Base-by-base conservation (phyloP, 2,113 vertebrate species). In the Mohoua ochrocephala region DNA sequence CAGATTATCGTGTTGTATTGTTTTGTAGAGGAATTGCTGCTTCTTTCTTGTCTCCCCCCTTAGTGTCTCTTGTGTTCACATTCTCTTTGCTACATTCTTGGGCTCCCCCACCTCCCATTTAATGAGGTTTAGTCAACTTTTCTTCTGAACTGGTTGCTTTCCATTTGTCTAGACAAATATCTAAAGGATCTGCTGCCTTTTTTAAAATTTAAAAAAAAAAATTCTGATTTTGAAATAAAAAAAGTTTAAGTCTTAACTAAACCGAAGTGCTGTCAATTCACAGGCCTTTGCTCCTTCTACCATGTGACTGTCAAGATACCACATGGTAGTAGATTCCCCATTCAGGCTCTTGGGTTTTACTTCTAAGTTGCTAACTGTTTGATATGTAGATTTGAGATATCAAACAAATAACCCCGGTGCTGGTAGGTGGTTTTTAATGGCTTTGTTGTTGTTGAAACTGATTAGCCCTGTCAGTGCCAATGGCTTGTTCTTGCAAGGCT, bases 311-410 rank as follows among this genome's bases (percentile, higher is more conserved):
- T 53, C 20, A 37, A 79, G 76, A 42, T 61, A 31, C 7, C 23
- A 30, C 0, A 0, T 45, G 26, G 27, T 54, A 23, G n/a, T 24
- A 31, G 61, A 47, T 39, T 83, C 19, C 31, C 30, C 1, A 2
- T 79, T 89, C 39, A 20, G 57, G 52, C 39, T 80, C 35, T 75
- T 54, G 2, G 17, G 13, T 14, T 84, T 75, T 39, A 59, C 85
- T 64, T 92, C 37, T 39, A 42, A 54, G 44, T 77, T 81, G 27
- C n/a, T 39, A 26, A 44, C 22, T 68, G 42, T 84, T 85, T 71
- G 61, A 49, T 63, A 6, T 5, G 7, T 59, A 71, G 45, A 42
- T 74, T 50, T 87, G 60, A 44, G 50, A 52, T 92, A 42, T 3
- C 33, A 67, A 69, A 57, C 39, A 61, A 57, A 59, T 54, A 68